These are phyloP conservation scores for Glossosoma conforme DNA, from an alignment of 1,140 invertebrate species.

Conservation along the genomic window DNA sequence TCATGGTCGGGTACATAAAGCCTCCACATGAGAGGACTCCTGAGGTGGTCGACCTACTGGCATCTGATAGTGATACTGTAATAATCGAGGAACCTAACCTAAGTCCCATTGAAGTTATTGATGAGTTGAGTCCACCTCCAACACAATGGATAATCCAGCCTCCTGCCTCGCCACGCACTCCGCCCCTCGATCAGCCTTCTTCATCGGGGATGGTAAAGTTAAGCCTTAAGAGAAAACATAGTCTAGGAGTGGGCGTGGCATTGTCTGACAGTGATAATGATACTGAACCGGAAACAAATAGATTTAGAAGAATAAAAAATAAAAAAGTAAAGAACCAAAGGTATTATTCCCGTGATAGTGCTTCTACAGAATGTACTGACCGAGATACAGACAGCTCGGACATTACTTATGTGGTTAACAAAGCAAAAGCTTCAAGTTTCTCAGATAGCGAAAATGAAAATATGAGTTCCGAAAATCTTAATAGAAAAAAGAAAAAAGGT, in stretches of 20 bases:
- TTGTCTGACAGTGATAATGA: constrained; percentile 20
- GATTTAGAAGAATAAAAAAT: constrained; percentile 5
- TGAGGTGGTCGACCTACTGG: constrained; percentile 52
- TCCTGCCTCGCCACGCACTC: not conserved
- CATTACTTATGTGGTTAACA: not conserved
- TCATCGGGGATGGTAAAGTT: constrained; percentile 20
- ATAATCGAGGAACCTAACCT: constrained; percentile 41
- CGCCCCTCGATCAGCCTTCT: constrained; percentile 10
- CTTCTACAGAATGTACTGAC: constrained; percentile 23
- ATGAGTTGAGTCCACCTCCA: not conserved
- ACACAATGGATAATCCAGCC: too few species aligned
- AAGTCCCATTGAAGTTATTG: constrained; percentile 13
- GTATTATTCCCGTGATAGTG: not conserved
- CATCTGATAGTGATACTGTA: constrained; percentile 54
- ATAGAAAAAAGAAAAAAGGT: not conserved
- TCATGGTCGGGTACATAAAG: constrained; percentile 49
- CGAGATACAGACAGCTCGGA: constrained; percentile 20
- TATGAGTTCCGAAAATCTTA: too few species aligned
- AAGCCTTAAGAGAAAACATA: constrained; percentile 17
- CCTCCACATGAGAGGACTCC: constrained; percentile 54
- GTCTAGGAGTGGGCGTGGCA: not conserved
- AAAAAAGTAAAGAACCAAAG: not conserved
- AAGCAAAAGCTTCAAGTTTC: not conserved
- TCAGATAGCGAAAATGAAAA: not conserved
- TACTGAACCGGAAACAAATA: constrained; percentile 3